A percentile compares a stretch with the other conserved stretches of the same genome.
These are phyloP conservation scores for Anthrax anthrax DNA, from an alignment of 2,888 invertebrate species.

Conservation along the genomic window DNA sequence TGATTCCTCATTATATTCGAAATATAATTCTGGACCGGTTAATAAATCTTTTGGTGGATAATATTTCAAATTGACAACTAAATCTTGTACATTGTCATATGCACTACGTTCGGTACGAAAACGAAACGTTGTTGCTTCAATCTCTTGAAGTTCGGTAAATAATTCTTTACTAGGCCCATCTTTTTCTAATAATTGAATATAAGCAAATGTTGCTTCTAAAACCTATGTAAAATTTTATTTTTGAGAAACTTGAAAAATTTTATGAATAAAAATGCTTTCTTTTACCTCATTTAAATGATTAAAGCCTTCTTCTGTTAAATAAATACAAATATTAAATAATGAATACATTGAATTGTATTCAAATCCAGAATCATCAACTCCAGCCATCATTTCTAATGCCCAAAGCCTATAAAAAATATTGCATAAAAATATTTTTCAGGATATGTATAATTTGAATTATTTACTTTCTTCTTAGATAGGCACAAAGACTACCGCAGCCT, in stretches of 20 bases:
- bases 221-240: conserved; percentile 44
- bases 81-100: conserved; percentile 59
- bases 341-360: conserved; percentile 69
- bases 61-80: conserved; percentile 66
- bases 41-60: conserved; percentile 67
- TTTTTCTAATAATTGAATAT: conserved; percentile 54
- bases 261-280: conserved; percentile 1
- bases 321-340: conserved; percentile 55
- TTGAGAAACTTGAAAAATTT: conserved; percentile 4
- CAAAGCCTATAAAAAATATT: conserved; percentile 44
- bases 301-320: conserved; percentile 65
- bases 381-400: conserved; percentile 57
- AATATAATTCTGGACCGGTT: conserved; percentile 58
- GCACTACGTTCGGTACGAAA: conserved; percentile 58
- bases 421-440: background rate
- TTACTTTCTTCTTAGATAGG: conserved; percentile 58
- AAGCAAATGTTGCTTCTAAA: conserved; percentile 62
- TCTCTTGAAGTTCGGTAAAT: conserved; percentile 52
- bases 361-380: conserved; percentile 58
- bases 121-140: conserved; percentile 59
- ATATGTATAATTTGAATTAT: conserved; percentile 18
- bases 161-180: conserved; percentile 54
- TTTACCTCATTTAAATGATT: conserved; percentile 48
- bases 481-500: conserved; percentile 69
- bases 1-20: conserved; percentile 58